Percentiles rank a stretch among this genome's conserved stretches.
These are phyloP conservation scores for Lasioglossum calceatum DNA, from an alignment of 2,888 invertebrate species.

Conservation along the genomic window DNA sequence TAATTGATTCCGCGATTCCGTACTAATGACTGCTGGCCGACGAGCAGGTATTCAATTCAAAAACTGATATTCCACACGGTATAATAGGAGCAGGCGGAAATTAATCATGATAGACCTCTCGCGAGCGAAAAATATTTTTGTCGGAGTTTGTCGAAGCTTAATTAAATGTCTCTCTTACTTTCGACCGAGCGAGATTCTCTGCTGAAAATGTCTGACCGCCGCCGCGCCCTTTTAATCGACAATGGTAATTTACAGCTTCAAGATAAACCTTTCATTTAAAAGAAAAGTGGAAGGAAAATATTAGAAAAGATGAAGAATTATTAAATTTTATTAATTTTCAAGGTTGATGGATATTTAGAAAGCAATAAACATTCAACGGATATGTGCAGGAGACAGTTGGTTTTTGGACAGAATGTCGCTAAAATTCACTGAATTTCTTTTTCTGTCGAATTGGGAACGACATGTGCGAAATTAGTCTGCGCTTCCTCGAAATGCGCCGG, in stretches of 20 bases:
- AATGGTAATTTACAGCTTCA: too few species aligned
- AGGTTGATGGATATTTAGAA: too few species aligned
- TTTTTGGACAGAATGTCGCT: too few species aligned
- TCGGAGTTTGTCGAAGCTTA: not conserved
- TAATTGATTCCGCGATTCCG: conserved; percentile 12
- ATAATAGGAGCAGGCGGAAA: not conserved
- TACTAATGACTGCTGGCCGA: conserved; percentile 2
- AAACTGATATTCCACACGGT: not conserved
- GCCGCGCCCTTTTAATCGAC: too few species aligned
- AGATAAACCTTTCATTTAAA: too few species aligned
- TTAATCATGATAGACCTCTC: not conserved
- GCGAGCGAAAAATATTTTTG: not conserved
- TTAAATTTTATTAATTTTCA: too few species aligned
- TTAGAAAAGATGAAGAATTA: too few species aligned
- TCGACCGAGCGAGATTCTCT: not conserved
- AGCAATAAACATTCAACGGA: too few species aligned
- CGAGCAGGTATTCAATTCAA: not conserved
- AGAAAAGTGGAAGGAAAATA: too few species aligned
- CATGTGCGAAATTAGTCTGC: not conserved
- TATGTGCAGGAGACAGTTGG: too few species aligned
- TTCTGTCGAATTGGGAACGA: not conserved
- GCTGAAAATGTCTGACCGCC: not conserved
- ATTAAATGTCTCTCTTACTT: not conserved
- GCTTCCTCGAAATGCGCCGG: not conserved
- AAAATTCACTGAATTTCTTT: not conserved